Evolutionary conservation across 2,113 vertebrate genomes (phyloP).

Genomic region (Dipodomys merriami): DNA sequence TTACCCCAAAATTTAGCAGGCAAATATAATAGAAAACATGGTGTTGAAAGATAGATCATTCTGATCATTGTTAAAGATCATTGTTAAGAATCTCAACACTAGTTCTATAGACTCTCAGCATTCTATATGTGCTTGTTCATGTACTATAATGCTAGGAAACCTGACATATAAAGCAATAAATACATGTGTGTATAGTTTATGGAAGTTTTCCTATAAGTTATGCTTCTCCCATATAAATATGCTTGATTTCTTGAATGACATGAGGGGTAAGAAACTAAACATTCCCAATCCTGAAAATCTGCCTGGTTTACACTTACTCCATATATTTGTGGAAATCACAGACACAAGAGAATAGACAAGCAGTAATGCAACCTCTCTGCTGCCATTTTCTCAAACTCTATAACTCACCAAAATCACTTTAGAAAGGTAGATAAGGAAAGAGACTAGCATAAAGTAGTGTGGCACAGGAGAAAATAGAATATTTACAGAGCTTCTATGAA

Average conservation of each 20-base stretch:
- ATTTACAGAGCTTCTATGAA: not conserved
- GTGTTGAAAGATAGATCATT: not conserved
- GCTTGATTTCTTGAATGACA: not conserved
- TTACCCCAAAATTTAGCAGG: not conserved
- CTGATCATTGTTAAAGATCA: not conserved
- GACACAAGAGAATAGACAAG: not conserved
- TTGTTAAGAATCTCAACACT: not conserved
- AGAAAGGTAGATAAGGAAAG: not conserved
- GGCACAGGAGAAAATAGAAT: not conserved
- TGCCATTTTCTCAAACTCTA: not conserved
- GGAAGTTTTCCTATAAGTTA: not conserved
- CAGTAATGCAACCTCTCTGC: not conserved
- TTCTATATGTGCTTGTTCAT: not conserved
- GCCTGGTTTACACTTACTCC: not conserved
- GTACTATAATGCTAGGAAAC: not conserved
- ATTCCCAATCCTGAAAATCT: not conserved
- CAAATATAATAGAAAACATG: too few relatives aligned
- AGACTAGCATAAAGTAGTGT: not conserved
- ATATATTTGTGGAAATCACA: not conserved
- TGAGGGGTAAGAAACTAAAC: not conserved
- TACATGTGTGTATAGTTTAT: not conserved
- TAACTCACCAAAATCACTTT: not conserved
- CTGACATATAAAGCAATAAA: not conserved
- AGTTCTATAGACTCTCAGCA: accelerated
- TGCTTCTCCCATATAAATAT: not conserved